Evolutionary conservation across 2,113 vertebrate species (phyloP), one percentile per base, ranked within the genome.

Genomic region (Siniperca knerii): DNA sequence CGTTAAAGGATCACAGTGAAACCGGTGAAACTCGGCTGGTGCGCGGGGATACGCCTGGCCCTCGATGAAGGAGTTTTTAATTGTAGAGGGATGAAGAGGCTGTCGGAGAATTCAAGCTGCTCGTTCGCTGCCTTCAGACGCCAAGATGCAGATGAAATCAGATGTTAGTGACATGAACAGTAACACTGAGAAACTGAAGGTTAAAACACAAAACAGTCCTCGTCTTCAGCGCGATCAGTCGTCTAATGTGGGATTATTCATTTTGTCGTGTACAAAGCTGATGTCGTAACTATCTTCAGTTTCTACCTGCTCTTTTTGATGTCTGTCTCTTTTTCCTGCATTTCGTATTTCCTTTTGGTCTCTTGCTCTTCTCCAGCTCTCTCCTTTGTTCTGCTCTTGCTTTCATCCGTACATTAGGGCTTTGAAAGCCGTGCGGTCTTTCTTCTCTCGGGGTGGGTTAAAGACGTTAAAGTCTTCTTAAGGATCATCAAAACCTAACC

Each of bases 361-460:
- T 54, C 52, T 8, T 18, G 3, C 29, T 4, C 44, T n/a, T 42
- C 12, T 15, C 1, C 46, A 40, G 6, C 46, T 13, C 58, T 35
- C 42, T 60, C 1, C 58, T 69, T 12, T 4, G 3, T 33, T 65
- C 35, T 11, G 0, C n/a, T 65, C 18, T 77, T 8, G 6, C 40
- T 65, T 74, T 81, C 8, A 65, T 83, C 42, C 62, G 15, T 21
- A 7, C 52, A 21, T 54, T 8, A 67, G 0, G 29, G n/a, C 80
- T 65, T 18, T 50, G 20, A 86, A 72, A 10, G 0, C 25, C 6
- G 16, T 29, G 13, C 33, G 10, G 54, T 42, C 1, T 55, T 69
- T 80, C 9, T 35, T 79, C 69, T 75, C 54, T 58, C 50, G 2
- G 20, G 16, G 4, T 52, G 67, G 10, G 1, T 54, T 78, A 0